Conservation (phyloP, 2,113 vertebrate species). For the Cacatua alba region DNA sequence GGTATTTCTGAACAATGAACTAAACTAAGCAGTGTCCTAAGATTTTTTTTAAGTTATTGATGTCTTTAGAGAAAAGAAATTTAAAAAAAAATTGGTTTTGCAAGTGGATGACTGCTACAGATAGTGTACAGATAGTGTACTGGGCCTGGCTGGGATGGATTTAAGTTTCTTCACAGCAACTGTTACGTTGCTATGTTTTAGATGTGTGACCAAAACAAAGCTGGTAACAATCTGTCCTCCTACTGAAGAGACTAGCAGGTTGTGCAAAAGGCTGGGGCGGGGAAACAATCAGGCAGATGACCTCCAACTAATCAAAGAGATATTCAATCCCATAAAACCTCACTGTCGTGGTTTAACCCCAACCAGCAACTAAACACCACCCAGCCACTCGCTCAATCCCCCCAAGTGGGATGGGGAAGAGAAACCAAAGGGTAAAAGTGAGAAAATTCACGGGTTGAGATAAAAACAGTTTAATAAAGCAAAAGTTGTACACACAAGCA, state of each 20-base stretch:
- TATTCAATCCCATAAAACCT: background rate
- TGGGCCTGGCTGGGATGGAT: background rate
- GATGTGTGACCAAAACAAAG: background rate
- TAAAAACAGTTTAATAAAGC: background rate
- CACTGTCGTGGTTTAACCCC: background rate
- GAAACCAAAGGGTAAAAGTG: background rate
- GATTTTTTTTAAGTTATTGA: background rate
- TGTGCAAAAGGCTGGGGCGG: background rate
- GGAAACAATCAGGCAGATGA: background rate
- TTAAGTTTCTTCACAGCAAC: background rate
- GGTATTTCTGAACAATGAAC: background rate
- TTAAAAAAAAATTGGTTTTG: background rate
- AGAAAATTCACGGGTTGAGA: background rate
- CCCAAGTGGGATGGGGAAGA: background rate
- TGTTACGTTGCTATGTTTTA: fast-evolving
- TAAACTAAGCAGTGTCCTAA: background rate
- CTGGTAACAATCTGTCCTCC: background rate
- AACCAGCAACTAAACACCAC: background rate
- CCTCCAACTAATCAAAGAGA: background rate
- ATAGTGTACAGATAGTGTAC: background rate
- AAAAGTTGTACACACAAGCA: fast-evolving
- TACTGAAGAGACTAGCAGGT: fast-evolving
- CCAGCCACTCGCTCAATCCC: background rate
- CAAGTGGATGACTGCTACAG: background rate
- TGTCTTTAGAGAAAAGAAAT: background rate